Conservation (phyloP, 2,797 vertebrate genomes). For the Girardinus metallicus region DNA sequence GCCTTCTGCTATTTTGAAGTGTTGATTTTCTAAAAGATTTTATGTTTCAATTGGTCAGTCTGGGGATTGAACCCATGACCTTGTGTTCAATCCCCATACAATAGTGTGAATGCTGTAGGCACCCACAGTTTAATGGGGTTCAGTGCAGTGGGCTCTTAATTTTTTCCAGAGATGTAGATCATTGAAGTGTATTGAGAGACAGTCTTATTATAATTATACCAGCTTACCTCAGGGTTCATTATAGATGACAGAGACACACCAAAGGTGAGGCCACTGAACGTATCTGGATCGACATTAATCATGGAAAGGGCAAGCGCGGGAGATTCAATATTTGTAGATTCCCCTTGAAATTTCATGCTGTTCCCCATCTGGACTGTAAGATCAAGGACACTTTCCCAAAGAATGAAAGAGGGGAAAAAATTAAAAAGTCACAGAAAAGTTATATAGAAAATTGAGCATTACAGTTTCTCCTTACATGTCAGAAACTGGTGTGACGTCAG, state of each 20-base stretch:
- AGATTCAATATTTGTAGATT: constrained; percentile 66
- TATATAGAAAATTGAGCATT: no score
- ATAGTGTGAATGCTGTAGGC: no score
- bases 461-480: constrained; percentile 79
- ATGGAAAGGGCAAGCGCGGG: constrained; percentile 82
- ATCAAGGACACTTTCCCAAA: constrained; percentile 81
- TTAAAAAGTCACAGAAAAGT: not conserved
- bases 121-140: no score
- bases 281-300: constrained; percentile 63
- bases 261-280: constrained; percentile 86
- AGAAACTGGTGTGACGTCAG: constrained; percentile 71
- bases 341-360: constrained; percentile 79
- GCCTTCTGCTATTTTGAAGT: no score
- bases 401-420: constrained; percentile 30
- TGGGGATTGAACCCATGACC: no score
- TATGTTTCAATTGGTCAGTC: no score
- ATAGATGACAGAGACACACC: constrained; percentile 65
- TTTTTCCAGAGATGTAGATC: not conserved
- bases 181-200: not conserved
- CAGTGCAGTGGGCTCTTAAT: no score
- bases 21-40: no score
- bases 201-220: not conserved
- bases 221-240: constrained; percentile 80
- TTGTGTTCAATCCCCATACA: no score
- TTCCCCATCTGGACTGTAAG: constrained; percentile 83